Evolutionary conservation across 2,113 vertebrate species (phyloP).

Genomic region (Lepisosteus osseus): DNA sequence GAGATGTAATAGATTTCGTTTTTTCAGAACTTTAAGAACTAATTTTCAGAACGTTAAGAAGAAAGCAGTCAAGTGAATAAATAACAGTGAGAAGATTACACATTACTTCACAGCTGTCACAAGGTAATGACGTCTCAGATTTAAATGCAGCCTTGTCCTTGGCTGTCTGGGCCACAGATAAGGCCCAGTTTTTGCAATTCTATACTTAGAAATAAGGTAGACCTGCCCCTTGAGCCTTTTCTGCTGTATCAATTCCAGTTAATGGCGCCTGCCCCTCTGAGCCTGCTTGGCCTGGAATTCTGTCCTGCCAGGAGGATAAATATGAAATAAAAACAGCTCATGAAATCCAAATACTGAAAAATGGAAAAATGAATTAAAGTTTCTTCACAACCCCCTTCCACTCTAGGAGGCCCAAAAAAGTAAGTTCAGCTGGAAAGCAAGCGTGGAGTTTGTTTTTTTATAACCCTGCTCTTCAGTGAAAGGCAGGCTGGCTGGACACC

Average conservation of each 20-base stretch:
- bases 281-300: background rate
- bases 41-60: no score
- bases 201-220: constrained; percentile 3
- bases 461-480: no score
- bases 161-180: background rate
- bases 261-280: background rate
- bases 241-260: background rate
- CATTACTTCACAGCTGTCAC: background rate
- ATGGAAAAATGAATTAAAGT: background rate
- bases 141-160: background rate
- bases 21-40: no score
- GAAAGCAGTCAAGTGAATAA: no score
- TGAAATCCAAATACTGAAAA: constrained; percentile 6
- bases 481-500: no score
- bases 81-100: background rate
- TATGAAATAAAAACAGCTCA: constrained; percentile 6
- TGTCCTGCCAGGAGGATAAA: constrained; percentile 6
- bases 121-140: background rate
- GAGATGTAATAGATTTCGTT: no score
- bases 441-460: no score
- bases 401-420: no score
- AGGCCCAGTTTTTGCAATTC: background rate
- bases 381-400: no score
- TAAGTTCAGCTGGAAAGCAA: no score
- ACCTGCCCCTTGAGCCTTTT: background rate